These are phyloP conservation scores for Apostichopus japonicus DNA, from an alignment of 35 echinoderm and acorn worm genomes.

Conservation along the genomic window DNA sequence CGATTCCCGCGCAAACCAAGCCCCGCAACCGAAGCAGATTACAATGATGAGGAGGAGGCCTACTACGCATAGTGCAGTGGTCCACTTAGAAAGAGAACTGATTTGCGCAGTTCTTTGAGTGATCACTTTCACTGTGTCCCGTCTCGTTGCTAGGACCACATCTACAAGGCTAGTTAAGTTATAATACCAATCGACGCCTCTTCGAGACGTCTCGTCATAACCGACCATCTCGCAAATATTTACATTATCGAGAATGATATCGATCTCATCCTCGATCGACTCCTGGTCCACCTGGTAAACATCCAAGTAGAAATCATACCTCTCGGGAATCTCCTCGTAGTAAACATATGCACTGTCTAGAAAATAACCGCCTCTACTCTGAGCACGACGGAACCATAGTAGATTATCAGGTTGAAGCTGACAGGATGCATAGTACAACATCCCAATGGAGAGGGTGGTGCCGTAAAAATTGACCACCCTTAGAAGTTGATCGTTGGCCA, in stretches of 20 bases:
- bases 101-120: not conserved
- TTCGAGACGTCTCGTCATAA: conserved; percentile 10
- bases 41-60: not conserved
- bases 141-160: not conserved
- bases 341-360: conserved; percentile 10
- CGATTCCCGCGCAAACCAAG: conserved; percentile 23
- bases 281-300: not conserved
- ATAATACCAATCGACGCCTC: conserved; percentile 29
- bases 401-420: not conserved
- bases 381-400: conserved; percentile 8
- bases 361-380: conserved; percentile 12
- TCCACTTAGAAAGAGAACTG: conserved; percentile 7
- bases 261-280: not conserved
- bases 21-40: not conserved
- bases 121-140: not conserved
- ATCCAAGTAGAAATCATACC: not conserved
- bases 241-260: conserved; percentile 8
- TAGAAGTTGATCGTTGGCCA: conserved; percentile 21
- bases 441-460: not conserved
- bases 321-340: not conserved
- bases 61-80: not conserved
- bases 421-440: conserved; percentile 12
- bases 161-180: conserved; percentile 26
- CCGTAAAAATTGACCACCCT: conserved; percentile 37
- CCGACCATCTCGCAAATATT: conserved; percentile 2